Evolutionary conservation across 2,888 invertebrate species (phyloP), one percentile per base, ranked within the genome.

Genomic region (Plagiodera versicolora): DNA sequence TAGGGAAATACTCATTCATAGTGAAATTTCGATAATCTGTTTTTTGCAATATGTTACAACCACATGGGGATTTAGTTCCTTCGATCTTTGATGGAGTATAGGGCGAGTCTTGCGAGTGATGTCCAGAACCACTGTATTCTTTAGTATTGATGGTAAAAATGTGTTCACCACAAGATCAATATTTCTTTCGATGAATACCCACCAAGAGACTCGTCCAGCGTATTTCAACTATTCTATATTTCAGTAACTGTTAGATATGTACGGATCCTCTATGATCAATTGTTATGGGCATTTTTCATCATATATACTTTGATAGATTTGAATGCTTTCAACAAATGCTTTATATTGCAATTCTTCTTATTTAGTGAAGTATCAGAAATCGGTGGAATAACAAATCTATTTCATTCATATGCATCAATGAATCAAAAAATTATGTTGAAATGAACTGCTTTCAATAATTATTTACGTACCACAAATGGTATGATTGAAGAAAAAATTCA

Each of bases 1-100:
- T 75, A 75, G 75, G 75, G 64, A 67, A 66, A 71, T 67, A 61
- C 61, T 73, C 71, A 73, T 72, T 72, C 71, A 73, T 74, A 66
- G 54, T 58, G 58, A 63, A 52, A 19, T 47, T 56, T 24, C 35
- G 60, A 65, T 64, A 63, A 66, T 61, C 28, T 65, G 67, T 67
- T 67, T 67, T 67, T 66, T 64, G 65, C 65, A 39, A 39, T 52
- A 30, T n/a, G 14, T 39, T 39, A n/a, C 39, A 2, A 39, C 11
- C 6, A 39, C n/a, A 3, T 39, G 3, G 14, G 39, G n/a, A 39
- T 39, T 39, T 39, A 39, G 39, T 14, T 39, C 39, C n/a, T 14
- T 14, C 39, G 4, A 14, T 11, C 32, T 32, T 9, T 5, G 10
- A 39, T 39, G 3, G n/a, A 8, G 11, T 39, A 39, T 6, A 39